Evolutionary conservation across 2,888 invertebrate genomes (phyloP).

Genomic region (Chorisops tibialis): DNA sequence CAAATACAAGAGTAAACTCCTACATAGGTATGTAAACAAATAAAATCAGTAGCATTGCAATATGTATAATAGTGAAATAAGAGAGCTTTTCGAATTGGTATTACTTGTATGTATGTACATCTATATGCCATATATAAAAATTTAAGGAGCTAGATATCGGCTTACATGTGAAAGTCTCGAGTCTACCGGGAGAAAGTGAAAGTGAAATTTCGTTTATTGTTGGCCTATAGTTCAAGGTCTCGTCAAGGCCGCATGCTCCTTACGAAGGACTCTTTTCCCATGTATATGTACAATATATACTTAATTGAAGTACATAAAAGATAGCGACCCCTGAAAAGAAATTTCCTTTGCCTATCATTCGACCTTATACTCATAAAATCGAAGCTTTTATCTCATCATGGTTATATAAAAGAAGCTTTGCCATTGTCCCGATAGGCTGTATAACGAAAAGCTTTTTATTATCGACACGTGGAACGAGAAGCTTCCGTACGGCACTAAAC

Average conservation of each 20-base stretch:
- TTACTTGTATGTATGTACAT: too few species aligned
- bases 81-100: background rate
- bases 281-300: constrained; percentile 8
- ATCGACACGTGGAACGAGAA: constrained; percentile 14
- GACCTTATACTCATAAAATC: background rate
- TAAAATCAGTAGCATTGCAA: background rate
- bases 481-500: background rate
- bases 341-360: background rate
- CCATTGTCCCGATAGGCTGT: background rate
- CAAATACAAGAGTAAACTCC: background rate
- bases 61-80: background rate
- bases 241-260: constrained; percentile 30
- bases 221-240: constrained; percentile 33
- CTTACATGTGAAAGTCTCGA: too few species aligned
- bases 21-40: constrained; percentile 13
- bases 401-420: background rate
- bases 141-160: too few species aligned
- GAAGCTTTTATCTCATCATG: background rate
- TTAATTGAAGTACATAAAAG: constrained; percentile 1
- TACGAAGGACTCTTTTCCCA: too few species aligned
- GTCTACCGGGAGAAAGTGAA: constrained; percentile 17
- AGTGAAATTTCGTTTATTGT: constrained; percentile 25
- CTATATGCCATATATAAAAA: too few species aligned
- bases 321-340: background rate
- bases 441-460: constrained; percentile 2